Conservation (phyloP, 1,140 invertebrate species). For the Brachionus calyciflorus region DNA sequence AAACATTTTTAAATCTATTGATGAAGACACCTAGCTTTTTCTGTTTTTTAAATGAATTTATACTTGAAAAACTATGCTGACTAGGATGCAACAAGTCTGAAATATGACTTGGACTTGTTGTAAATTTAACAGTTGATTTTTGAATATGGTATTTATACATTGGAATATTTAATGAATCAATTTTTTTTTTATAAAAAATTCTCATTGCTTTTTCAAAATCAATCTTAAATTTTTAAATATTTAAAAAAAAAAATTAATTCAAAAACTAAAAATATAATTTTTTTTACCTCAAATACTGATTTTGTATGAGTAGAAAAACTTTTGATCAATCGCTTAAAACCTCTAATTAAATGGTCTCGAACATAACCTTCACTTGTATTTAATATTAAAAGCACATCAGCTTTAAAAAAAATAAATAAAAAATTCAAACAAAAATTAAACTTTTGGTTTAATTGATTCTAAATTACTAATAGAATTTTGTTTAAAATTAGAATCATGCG, state of each 20-base stretch:
- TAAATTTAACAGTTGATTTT: conserved; percentile 2
- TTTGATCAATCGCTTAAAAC: conserved; percentile 7
- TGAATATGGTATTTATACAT: background rate
- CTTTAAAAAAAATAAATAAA: conserved; percentile 20
- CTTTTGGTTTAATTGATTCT: no score
- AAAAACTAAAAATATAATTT: background rate
- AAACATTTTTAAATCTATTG: background rate
- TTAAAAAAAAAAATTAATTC: background rate
- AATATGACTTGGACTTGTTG: conserved; percentile 3
- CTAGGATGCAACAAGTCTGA: background rate
- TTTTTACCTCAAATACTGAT: conserved; percentile 3
- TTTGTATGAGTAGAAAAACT: conserved; percentile 12
- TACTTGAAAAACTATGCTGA: conserved; percentile 11
- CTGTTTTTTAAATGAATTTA: background rate
- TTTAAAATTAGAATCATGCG: no score
- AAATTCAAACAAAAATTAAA: no score
- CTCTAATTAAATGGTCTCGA: background rate
- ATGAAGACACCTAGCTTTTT: background rate
- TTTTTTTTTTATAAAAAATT: background rate
- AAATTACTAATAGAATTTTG: no score
- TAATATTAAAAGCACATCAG: background rate
- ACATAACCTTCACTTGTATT: background rate
- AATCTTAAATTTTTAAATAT: background rate
- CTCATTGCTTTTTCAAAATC: background rate
- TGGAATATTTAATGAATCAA: background rate